These are phyloP conservation scores for Cydia amplana DNA, from an alignment of 1,140 invertebrate species.

Conservation along the genomic window DNA sequence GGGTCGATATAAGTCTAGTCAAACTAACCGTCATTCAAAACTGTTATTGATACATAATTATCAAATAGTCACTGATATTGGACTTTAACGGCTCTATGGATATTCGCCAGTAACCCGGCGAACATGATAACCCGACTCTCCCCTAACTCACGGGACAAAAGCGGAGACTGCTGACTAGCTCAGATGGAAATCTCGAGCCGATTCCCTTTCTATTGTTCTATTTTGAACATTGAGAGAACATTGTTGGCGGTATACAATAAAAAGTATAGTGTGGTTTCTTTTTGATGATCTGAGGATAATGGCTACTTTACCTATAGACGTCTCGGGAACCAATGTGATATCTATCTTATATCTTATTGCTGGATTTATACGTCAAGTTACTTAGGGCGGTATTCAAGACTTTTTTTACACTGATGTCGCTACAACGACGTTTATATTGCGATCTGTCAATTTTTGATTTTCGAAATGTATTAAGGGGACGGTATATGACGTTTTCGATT, in stretches of 20 bases:
- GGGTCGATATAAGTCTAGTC: too few relatives aligned
- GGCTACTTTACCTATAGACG: not conserved
- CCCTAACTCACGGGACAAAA: slow-evolving; percentile 6
- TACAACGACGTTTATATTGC: too few relatives aligned
- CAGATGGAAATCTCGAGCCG: slow-evolving; percentile 53
- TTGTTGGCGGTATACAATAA: slow-evolving; percentile 5
- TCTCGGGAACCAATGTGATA: not conserved
- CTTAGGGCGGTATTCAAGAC: not conserved
- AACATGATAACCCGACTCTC: slow-evolving; percentile 37
- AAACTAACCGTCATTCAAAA: too few relatives aligned
- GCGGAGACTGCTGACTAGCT: slow-evolving; percentile 42
- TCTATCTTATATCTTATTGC: slow-evolving; percentile 1
- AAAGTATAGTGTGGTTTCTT: not conserved
- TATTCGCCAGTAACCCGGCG: too few relatives aligned
- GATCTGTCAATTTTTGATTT: too few relatives aligned
- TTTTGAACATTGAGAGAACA: slow-evolving; percentile 38
- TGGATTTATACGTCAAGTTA: not conserved
- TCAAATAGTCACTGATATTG: too few relatives aligned
- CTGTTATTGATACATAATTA: too few relatives aligned
- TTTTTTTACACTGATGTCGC: not conserved
- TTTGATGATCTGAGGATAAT: slow-evolving; percentile 4
- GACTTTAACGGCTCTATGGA: too few relatives aligned
- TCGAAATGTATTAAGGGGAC: too few relatives aligned
- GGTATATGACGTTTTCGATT: too few relatives aligned
- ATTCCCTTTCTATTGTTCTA: slow-evolving; percentile 58